A percentile compares a stretch with the other conserved stretches of the same genome.
These are phyloP conservation scores for Spinus olivaceus DNA, from an alignment of 2,797 vertebrate species.

Conservation along the genomic window DNA sequence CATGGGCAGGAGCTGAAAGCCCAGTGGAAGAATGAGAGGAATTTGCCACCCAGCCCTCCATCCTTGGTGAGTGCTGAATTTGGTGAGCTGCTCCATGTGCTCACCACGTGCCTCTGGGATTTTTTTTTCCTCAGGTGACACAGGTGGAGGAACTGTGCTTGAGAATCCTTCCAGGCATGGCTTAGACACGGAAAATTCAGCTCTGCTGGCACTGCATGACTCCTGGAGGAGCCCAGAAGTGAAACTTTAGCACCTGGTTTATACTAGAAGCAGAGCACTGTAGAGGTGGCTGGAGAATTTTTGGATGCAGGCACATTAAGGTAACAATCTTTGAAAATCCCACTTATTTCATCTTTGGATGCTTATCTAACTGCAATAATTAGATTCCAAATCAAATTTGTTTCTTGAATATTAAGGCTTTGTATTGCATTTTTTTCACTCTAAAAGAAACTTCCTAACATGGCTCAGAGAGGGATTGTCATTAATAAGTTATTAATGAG, in stretches of 20 bases:
- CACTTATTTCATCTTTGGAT: not conserved
- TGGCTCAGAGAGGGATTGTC: not conserved
- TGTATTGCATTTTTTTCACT: not conserved
- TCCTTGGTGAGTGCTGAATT: not conserved
- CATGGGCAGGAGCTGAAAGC: not conserved
- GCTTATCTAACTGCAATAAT: not conserved
- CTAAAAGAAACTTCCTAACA: not conserved
- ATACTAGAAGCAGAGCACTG: not conserved
- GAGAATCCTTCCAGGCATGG: not conserved
- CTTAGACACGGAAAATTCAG: not conserved
- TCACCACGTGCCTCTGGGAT: not conserved
- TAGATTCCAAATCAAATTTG: not conserved
- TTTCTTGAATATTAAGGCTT: not conserved
- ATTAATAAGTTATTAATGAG: not conserved
- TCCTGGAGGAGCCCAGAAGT: not conserved
- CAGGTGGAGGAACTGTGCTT: not conserved
- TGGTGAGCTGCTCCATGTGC: not conserved
- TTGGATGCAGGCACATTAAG: not conserved
- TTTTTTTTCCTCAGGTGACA: not conserved
- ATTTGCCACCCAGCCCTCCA: not conserved
- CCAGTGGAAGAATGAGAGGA: not conserved
- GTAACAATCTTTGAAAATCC: not conserved
- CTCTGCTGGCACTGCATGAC: not conserved
- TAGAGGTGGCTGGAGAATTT: not conserved
- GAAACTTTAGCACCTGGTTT: not conserved